Percentiles rank a stretch among this genome's conserved stretches.
These are phyloP conservation scores for Halisarca cf. caerulea DNA, from an alignment of 37 sponge, comb jelly and placozoan genomes.

Conservation along the genomic window DNA sequence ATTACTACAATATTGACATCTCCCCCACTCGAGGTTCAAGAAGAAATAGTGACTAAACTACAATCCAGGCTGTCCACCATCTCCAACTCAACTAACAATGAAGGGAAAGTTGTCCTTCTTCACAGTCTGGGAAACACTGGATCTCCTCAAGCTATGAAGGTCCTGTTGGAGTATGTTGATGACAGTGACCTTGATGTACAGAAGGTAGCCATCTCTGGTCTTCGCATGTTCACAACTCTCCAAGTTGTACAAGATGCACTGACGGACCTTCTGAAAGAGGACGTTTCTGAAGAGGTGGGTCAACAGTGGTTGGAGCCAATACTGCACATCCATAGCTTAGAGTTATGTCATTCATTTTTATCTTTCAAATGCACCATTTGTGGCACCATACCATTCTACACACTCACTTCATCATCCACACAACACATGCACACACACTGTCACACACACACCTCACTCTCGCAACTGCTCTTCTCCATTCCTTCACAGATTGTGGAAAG, in stretches of 20 bases:
- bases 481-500: constrained; percentile 4
- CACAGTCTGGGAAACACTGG: constrained; percentile 56
- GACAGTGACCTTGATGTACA: constrained; percentile 37
- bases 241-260: constrained; percentile 29
- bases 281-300: neutral
- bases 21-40: too few species aligned
- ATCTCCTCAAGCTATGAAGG: constrained; percentile 9
- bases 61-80: too few species aligned
- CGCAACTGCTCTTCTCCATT: neutral
- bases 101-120: neutral
- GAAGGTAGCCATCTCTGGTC: constrained; percentile 32
- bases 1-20: too few species aligned
- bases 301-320: too few species aligned
- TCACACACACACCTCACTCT: neutral
- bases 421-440: neutral
- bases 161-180: constrained; percentile 26
- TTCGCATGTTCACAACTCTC: neutral
- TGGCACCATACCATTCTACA: too few species aligned
- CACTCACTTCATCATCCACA: too few species aligned
- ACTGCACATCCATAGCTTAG: too few species aligned
- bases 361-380: too few species aligned
- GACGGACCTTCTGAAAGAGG: neutral
- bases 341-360: too few species aligned
- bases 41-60: too few species aligned
- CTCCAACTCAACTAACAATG: neutral